Base-by-base conservation (phyloP, 2,113 vertebrate species). In the Petrocephalus microphthalmus region DNA sequence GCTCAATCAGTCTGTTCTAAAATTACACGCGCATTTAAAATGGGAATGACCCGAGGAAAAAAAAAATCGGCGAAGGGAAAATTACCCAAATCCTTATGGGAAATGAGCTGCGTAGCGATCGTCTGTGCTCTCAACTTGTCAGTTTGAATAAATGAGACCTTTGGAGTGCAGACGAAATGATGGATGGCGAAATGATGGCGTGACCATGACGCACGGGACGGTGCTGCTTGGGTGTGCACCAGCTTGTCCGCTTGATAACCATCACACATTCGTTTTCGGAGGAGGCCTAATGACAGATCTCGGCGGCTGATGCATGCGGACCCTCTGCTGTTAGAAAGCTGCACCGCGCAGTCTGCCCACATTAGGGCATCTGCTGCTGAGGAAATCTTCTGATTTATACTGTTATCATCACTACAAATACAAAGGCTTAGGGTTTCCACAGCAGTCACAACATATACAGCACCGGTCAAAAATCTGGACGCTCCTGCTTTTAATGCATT, bases 1-100 rank as follows among this genome's bases (percentile, higher is more conserved):
- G 51, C 49, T 52, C 67, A 74, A 74, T 84, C 45, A 84, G 82
- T 84, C 45, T 49, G 82, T 51, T 52, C 82, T 84, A 51, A 84
- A 51, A 84, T 84, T 84, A 84, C 20, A 84, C 1, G 4, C 45
- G 25, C 20, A 84, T 84, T 84, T n/a, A 84, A 45, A 84, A 84
- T 84, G 81, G 47, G 81, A 84, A 22, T 51, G 81, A 83, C 81
- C 47, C 8, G 45, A 83, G 33, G 37, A n/a, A 37, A 20, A 17
- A 49, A 74, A 25, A 45, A 19, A 10, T n/a, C 2, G 10, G 15
- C n/a, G 81, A 4, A 20, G 22, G 47, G 19, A 84, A 51, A 25
- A 49, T 49, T 49, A 52, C 82, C 10, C 45, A n/a, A 29, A 29
- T n/a, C 20, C 82, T 84, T 51, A 47, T 84, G 82, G 49, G 82